Evolutionary conservation across 2,888 invertebrate genomes (phyloP).

Genomic region (Pyrrhosoma nymphula): DNA sequence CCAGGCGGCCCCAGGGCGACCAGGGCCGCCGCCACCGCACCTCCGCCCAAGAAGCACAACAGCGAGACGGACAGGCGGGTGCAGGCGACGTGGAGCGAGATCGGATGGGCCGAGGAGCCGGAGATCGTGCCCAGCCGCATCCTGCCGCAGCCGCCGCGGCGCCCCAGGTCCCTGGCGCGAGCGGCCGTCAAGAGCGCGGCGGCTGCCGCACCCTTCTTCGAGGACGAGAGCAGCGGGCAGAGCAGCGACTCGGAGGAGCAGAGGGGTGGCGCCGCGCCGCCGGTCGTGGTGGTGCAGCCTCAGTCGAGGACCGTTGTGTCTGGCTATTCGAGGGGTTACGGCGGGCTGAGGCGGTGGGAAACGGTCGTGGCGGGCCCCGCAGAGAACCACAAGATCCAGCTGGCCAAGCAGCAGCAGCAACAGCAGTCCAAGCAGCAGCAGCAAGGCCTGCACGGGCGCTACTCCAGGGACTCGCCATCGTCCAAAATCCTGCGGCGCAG

Average conservation of each 20-base stretch:
- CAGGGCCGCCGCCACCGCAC: neutral
- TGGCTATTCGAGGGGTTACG: slow-evolving; percentile 69
- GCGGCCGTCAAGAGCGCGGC: slow-evolving; percentile 8
- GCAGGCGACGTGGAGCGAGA: neutral
- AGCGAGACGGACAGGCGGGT: slow-evolving; percentile 24
- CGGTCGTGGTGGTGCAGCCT: slow-evolving; percentile 19
- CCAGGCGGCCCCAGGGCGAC: neutral
- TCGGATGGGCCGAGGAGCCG: slow-evolving; percentile 78
- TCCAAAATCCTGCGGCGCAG: slow-evolving; percentile 42
- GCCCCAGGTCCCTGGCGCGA: slow-evolving; percentile 79
- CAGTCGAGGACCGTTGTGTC: slow-evolving; percentile 69
- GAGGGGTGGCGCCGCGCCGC: slow-evolving; percentile 79
- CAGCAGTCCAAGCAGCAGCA: neutral
- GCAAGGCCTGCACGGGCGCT: neutral
- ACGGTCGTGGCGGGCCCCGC: slow-evolving; percentile 40
- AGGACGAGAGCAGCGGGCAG: slow-evolving; percentile 70
- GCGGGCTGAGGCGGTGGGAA: slow-evolving; percentile 71
- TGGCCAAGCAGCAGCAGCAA: neutral
- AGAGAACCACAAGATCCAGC: neutral
- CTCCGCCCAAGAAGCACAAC: neutral
- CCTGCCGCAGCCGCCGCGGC: slow-evolving; percentile 89
- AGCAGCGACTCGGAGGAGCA: slow-evolving; percentile 76
- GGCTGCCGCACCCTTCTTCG: slow-evolving; percentile 53
- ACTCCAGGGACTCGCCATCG: neutral
- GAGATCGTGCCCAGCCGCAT: slow-evolving; percentile 89